Conservation (phyloP, 1,140 invertebrate species). For the Leptonema lineaticorne region DNA sequence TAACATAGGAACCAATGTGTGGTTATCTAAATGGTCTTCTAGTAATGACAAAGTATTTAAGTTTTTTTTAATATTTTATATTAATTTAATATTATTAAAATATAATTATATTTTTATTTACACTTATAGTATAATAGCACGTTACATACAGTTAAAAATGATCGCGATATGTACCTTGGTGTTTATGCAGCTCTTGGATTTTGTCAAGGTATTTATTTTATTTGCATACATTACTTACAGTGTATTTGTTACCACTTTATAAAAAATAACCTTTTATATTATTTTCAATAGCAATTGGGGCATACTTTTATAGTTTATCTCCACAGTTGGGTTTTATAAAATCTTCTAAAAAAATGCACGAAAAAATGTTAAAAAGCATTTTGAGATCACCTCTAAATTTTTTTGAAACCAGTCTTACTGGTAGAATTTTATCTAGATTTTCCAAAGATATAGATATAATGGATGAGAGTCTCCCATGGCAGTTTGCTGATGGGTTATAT, state of each 20-base stretch:
- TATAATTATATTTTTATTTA: neutral
- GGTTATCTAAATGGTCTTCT: constrained; percentile 87
- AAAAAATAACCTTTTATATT: neutral
- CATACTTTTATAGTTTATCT: constrained; percentile 69
- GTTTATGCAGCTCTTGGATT: constrained; percentile 85
- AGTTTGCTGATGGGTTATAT: constrained; percentile 72
- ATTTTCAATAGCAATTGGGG: constrained; percentile 63
- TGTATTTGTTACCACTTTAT: constrained; percentile 33
- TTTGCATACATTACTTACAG: constrained; percentile 33
- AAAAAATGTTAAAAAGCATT: constrained; percentile 61
- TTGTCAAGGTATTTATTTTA: constrained; percentile 71
- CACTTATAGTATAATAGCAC: constrained; percentile 35
- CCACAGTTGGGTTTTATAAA: constrained; percentile 70
- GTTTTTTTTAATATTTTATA: neutral
- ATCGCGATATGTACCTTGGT: constrained; percentile 79
- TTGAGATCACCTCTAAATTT: constrained; percentile 69
- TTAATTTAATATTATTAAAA: neutral
- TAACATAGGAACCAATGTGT: constrained; percentile 88
- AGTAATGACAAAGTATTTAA: constrained; percentile 54
- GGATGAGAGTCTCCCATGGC: constrained; percentile 58
- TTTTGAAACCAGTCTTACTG: constrained; percentile 74
- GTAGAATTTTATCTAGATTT: constrained; percentile 73
- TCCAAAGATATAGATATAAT: constrained; percentile 71
- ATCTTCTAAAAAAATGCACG: constrained; percentile 68
- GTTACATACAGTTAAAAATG: constrained; percentile 59